phyloP scores from a whole-genome alignment of 1,140 invertebrate genomes.

The Drosophila burlai region DNA sequence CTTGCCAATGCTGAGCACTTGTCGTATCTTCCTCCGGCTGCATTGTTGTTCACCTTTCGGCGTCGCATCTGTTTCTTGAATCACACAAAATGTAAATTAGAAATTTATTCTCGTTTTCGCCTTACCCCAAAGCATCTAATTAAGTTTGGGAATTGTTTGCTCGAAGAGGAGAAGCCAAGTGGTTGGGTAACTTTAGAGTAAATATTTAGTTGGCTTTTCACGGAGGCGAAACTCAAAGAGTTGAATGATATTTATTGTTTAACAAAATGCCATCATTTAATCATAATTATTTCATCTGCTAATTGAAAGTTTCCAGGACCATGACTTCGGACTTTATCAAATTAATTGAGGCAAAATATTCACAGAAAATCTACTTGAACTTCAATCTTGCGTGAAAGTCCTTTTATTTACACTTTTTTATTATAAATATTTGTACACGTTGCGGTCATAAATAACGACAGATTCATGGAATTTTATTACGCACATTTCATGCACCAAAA shows the following conservation, averaged over 20 bases:
- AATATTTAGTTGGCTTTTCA: conserved; percentile 31
- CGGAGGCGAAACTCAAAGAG: conserved; percentile 5
- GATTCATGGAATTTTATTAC: conserved; percentile 55
- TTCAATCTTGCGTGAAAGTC: not conserved
- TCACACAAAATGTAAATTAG: conserved; percentile 51
- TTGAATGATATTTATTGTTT: conserved; percentile 10
- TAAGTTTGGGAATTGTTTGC: conserved; percentile 63
- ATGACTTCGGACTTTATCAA: not conserved
- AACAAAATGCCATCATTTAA: conserved; percentile 8
- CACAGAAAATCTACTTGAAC: conserved; percentile 9
- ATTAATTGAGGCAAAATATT: conserved; percentile 1
- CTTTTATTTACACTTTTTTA: conserved; percentile 9
- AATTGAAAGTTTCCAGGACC: conserved; percentile 4
- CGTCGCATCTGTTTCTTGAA: conserved; percentile 39
- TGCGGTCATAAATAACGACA: conserved; percentile 57
- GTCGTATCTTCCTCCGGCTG: conserved; percentile 33
- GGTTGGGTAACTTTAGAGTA: conserved; percentile 29
- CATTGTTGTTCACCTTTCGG: conserved; percentile 50
- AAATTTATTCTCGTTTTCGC: conserved; percentile 36
- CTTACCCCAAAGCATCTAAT: conserved; percentile 45
- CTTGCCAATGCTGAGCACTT: conserved; percentile 46
- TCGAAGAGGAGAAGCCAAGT: conserved; percentile 5
- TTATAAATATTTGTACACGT: conserved; percentile 38
- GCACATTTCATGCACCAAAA: conserved; percentile 43
- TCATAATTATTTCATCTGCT: conserved; percentile 30